phyloP scores from a whole-genome alignment of 2,797 vertebrate genomes.

The Lagorchestes hirsutus region DNA sequence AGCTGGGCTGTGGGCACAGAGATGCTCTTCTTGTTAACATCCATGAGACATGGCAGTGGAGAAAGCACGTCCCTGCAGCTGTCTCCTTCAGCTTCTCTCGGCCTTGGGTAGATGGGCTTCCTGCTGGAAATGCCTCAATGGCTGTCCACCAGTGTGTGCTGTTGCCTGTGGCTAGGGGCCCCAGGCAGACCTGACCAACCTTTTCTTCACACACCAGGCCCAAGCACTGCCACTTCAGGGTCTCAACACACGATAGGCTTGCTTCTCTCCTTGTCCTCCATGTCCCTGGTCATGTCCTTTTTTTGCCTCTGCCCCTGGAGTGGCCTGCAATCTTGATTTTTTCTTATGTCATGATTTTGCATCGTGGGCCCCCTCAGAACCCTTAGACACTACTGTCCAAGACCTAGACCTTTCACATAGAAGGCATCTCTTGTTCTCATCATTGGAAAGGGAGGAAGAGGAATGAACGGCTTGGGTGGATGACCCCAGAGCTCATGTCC shows the following conservation, averaged over 20 bases:
- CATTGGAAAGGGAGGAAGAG: neutral
- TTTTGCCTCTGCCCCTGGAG: too few species aligned
- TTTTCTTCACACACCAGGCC: neutral
- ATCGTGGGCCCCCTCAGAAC: neutral
- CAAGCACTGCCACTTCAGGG: neutral
- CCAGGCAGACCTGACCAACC: too few species aligned
- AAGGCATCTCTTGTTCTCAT: neutral
- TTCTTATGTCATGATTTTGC: neutral
- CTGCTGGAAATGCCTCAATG: neutral
- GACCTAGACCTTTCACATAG: neutral
- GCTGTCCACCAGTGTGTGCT: neutral
- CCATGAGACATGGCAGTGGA: neutral
- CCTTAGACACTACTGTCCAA: neutral
- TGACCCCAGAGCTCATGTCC: neutral
- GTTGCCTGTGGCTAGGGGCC: too few species aligned
- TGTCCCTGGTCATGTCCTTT: too few species aligned
- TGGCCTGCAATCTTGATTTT: neutral
- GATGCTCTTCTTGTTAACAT: neutral
- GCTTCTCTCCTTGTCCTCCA: neutral
- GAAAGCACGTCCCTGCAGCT: too few species aligned
- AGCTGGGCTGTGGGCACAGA: too few species aligned
- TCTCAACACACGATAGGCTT: neutral
- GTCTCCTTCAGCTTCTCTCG: neutral
- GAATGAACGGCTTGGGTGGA: neutral
- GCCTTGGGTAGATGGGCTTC: neutral